Base-by-base conservation (phyloP, 2,888 invertebrate genomes). In the Cheilosia vulpina region DNA sequence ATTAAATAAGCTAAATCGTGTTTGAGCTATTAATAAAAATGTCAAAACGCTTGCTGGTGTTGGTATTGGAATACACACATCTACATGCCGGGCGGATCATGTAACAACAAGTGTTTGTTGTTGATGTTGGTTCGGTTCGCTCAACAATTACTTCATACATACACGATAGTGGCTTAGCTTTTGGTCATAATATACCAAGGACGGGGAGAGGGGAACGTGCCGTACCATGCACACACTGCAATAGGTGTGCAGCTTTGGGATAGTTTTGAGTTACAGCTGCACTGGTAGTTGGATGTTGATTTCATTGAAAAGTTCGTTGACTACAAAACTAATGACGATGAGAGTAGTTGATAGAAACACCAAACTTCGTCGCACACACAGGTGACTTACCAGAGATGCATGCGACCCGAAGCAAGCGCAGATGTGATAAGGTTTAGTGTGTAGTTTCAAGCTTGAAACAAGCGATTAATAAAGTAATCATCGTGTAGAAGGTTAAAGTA, bases 301-400 rank as follows among this genome's bases (percentile, higher is more conserved):
- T 88, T 88, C 89, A 89, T 88, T 89, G 89, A 89, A 89, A 89
- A 89, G 89, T 89, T 89, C 89, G 87, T 89, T 89, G 88, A 89
- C 88, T 88, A 88, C 81, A 69, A 80, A 63, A 62, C 87, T 66
- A 50, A 72, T 53, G 76, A 87, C 63, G 72, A 71, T 34, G 45
- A 3, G 45, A 47, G 45, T 17, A 47, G 45, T 47, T 2, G n/a
- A 11, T 52, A 24, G 21, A 73, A 45, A 84, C 75, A 79, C 80
- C 80, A 43, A 11, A 27, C 11, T 17, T 31, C 5, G 38, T 55
- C 19, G 55, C 65, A 72, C 38, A 50, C 52, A 78, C 73, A 68
- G 75, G 71, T 76, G 71, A 45, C 43, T 27, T 55, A 68, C 41
- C 13, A n/a, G 19, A 62, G 65, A 52, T 60, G 75, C 60, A 68